Evolutionary conservation across 2,797 vertebrate genomes (phyloP).

Genomic region (Lagodon rhomboides): DNA sequence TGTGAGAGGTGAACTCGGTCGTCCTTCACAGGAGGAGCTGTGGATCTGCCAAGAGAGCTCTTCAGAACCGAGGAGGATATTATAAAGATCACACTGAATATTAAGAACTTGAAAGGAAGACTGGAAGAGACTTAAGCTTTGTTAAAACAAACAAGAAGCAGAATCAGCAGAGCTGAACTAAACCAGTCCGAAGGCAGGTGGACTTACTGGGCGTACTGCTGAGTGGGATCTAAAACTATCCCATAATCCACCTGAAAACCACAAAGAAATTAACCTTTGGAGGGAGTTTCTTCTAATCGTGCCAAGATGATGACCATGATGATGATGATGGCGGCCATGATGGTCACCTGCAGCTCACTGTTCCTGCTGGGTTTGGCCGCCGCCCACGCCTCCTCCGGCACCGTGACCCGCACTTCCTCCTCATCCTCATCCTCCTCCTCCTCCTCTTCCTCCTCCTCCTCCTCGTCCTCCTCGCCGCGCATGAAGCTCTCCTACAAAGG

Average conservation of each 20-base stretch:
- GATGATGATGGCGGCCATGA: slow-evolving; percentile 77
- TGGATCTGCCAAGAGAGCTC: slow-evolving; percentile 18
- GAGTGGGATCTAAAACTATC: background rate
- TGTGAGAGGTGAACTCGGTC: slow-evolving; percentile 64
- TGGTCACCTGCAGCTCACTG: slow-evolving; percentile 79
- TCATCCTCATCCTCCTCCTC: slow-evolving; percentile 53
- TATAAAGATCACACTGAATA: slow-evolving; percentile 19
- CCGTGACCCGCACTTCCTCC: slow-evolving; percentile 35
- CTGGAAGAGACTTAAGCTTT: slow-evolving; percentile 2
- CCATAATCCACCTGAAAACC: background rate
- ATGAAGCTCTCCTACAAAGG: slow-evolving; percentile 89
- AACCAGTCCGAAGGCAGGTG: slow-evolving; percentile 3
- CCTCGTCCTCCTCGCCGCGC: slow-evolving; percentile 83
- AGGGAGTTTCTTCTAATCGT: background rate
- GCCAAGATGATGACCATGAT: slow-evolving; percentile 81
- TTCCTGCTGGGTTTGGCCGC: slow-evolving; percentile 79
- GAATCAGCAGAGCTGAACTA: slow-evolving; percentile 8
- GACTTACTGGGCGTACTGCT: background rate
- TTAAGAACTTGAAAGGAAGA: slow-evolving; percentile 14
- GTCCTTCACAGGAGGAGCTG: slow-evolving; percentile 23
- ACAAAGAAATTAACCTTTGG: background rate
- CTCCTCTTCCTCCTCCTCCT: slow-evolving; percentile 48
- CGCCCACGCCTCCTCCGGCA: slow-evolving; percentile 69
- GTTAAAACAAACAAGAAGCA: slow-evolving; percentile 11
- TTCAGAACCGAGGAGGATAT: slow-evolving; percentile 4